Evolutionary conservation across 2,113 vertebrate genomes (phyloP), one percentile per base, ranked within the genome.

Genomic region (Gymnocephalus cernua): DNA sequence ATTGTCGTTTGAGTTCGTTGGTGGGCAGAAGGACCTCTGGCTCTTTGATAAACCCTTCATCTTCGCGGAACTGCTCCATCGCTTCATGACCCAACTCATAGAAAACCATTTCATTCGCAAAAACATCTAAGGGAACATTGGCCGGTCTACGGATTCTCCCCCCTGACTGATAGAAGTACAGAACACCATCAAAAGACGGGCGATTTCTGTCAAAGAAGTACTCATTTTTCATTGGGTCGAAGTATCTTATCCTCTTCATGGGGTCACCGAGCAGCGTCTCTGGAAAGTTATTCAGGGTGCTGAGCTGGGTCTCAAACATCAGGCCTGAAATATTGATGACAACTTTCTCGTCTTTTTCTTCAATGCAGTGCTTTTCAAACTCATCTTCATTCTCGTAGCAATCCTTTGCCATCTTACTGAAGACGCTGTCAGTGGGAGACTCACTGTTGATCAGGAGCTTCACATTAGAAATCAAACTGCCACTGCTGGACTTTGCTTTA

Each of bases 161-260:
- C 1, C 97, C 97, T 0, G 98, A 99, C 61, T 99, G 98, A 72
- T 99, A 99, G 83, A 96, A 99, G 90, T 98, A 98, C 1, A 99
- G 94, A 79, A 99, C 97, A n/a, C 97, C 97, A 82, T 99, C 98
- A 81, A 99, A 99, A 74, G 97, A 97, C n/a, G 98, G 98, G 3
- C 98, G 96, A 90, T 99, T 99, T 88, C 98, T 92, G 68, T 99
- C 98, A 72, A 99, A 99, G 90, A 99, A 99, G 78, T 99, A 99
- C 11, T 99, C 97, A 0, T 99, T 99, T 80, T 91, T 98, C 97
- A 99, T 97, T 29, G 97, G 97, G 90, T 99, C 98, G 1, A 99
- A 99, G 93, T 97, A 98, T 16, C 92, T 94, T 86, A 97, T 96
- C 90, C 98, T 95, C 92, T 97, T 99, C 25, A 95, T 95, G 0